phyloP scores from a whole-genome alignment of 2,888 invertebrate genomes.

The Globia sparganii region DNA sequence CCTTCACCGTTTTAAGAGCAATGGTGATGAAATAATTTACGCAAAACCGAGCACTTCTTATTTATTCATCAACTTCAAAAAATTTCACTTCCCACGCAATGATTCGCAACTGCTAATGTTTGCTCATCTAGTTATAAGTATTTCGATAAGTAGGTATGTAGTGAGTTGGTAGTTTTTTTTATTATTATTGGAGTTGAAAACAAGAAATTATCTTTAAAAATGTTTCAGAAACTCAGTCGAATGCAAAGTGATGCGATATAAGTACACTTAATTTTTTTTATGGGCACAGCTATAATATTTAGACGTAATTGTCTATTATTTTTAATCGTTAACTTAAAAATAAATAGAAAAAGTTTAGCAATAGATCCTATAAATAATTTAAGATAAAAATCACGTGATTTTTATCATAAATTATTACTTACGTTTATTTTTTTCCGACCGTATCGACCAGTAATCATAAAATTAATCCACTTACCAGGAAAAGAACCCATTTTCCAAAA shows the following conservation, averaged over 20 bases:
- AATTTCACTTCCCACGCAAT: constrained; percentile 67
- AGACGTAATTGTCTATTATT: not conserved
- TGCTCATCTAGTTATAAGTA: not conserved
- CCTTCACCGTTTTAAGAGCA: no score
- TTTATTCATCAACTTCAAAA: constrained; percentile 75
- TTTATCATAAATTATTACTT: no score
- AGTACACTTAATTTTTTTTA: not conserved
- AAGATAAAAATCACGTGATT: not conserved
- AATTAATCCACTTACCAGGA: not conserved
- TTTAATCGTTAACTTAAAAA: not conserved
- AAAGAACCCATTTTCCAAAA: not conserved
- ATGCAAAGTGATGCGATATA: no score
- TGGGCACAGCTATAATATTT: not conserved
- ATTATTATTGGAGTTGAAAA: not conserved
- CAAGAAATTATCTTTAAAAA: not conserved
- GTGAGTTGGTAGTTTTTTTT: not conserved
- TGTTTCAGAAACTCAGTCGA: not conserved
- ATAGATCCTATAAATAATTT: not conserved
- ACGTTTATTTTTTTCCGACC: not conserved
- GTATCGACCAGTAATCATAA: not conserved
- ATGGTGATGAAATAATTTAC: no score
- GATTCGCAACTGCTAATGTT: constrained; percentile 29
- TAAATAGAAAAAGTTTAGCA: not conserved
- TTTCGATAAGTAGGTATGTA: not conserved
- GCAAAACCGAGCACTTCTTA: constrained; percentile 69